Conservation (phyloP, 2,797 vertebrate genomes). For the Spinus pinus region DNA sequence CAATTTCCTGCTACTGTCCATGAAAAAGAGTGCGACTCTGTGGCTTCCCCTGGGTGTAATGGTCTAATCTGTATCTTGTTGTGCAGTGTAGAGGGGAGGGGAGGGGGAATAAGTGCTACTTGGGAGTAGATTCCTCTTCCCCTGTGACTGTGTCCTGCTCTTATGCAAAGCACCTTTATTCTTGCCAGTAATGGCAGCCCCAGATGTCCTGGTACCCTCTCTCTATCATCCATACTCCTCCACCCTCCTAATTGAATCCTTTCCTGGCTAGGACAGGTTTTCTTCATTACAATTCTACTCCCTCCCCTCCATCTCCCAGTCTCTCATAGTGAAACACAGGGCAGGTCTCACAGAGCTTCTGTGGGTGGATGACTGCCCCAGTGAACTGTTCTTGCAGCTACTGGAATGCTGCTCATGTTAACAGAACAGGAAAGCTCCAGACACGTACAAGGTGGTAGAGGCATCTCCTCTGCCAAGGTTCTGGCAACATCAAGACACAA, state of each 20-base stretch:
- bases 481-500: neutral
- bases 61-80: slow-evolving; percentile 70
- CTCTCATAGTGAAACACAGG: slow-evolving; percentile 5
- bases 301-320: neutral
- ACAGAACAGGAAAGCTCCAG: neutral
- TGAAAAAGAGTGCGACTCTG: slow-evolving; percentile 61
- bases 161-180: slow-evolving; percentile 48
- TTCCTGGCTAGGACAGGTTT: slow-evolving; percentile 31
- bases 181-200: slow-evolving; percentile 1
- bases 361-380: neutral
- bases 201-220: slow-evolving; percentile 37
- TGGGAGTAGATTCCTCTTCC: slow-evolving; percentile 40
- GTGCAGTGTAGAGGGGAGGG: slow-evolving; percentile 42
- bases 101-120: slow-evolving; percentile 39
- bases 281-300: slow-evolving; percentile 46
- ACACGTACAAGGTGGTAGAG: slow-evolving; percentile 2
- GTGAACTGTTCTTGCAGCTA: slow-evolving; percentile 20
- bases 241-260: slow-evolving; percentile 54
- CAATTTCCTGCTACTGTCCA: slow-evolving; percentile 78
- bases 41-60: slow-evolving; percentile 65
- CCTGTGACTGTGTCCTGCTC: neutral
- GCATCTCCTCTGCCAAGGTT: neutral
- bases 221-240: neutral
- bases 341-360: slow-evolving; percentile 15
- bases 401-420: neutral